These are phyloP conservation scores for Nebria ingens DNA, from an alignment of 1,140 invertebrate genomes.

Conservation along the genomic window DNA sequence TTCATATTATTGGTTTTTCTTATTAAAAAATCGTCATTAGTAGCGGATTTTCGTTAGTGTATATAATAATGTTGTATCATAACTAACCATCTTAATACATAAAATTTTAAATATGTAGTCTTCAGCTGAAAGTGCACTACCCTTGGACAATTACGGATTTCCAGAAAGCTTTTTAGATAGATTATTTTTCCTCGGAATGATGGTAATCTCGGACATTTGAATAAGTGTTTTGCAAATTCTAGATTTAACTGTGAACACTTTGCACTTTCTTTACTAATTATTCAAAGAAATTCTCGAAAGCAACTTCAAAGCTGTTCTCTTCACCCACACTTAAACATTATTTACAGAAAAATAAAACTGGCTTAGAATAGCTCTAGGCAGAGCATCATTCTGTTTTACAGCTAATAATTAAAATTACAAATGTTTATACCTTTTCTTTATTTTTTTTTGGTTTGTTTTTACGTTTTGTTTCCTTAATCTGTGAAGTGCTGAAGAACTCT, in stretches of 20 bases:
- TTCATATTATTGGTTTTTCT: too few species aligned
- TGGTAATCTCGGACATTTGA: neutral
- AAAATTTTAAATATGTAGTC: too few species aligned
- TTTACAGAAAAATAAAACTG: neutral
- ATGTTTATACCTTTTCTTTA: neutral
- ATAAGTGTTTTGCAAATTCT: neutral
- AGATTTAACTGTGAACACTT: neutral
- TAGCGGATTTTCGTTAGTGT: too few species aligned
- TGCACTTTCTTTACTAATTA: constrained; percentile 4
- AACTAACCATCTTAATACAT: too few species aligned
- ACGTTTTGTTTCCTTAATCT: too few species aligned
- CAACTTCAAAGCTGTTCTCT: neutral
- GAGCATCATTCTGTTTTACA: neutral
- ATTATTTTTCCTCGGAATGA: neutral
- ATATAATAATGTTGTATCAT: too few species aligned
- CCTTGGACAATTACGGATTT: too few species aligned
- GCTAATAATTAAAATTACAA: constrained; percentile 7
- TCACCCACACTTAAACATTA: neutral
- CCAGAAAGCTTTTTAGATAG: too few species aligned
- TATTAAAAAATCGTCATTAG: too few species aligned
- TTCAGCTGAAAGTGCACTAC: too few species aligned
- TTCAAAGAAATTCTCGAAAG: neutral
- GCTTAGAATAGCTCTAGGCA: neutral
- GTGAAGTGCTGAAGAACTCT: too few species aligned
- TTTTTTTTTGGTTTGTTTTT: neutral